phyloP scores from a whole-genome alignment of 2,797 vertebrate species.

The Spinus pinus region DNA sequence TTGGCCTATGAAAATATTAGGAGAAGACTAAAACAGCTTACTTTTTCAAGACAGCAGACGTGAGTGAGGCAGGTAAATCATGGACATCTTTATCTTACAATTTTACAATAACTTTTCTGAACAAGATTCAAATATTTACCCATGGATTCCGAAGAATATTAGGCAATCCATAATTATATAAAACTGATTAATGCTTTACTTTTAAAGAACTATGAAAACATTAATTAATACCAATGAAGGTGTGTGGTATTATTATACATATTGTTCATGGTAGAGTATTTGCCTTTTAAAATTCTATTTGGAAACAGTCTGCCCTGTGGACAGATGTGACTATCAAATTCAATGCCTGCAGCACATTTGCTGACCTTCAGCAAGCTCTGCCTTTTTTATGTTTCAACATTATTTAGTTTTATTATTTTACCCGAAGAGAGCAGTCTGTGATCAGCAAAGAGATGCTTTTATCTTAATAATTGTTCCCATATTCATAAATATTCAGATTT shows the following conservation, averaged over 20 bases:
- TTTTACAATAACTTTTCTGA: not conserved
- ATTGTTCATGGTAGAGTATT: not conserved
- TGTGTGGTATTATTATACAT: not conserved
- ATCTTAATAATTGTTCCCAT: constrained; percentile 33
- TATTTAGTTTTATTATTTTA: constrained; percentile 58
- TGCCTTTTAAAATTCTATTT: not conserved
- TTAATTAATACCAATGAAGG: not conserved
- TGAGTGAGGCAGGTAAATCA: not conserved
- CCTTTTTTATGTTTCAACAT: constrained; percentile 11
- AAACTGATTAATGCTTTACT: not conserved
- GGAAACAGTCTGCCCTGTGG: not conserved
- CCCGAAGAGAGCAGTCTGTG: not conserved
- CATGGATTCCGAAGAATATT: not conserved
- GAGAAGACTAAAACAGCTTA: not conserved
- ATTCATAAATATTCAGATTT: constrained; percentile 51
- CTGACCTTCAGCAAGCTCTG: constrained; percentile 43
- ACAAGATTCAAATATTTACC: not conserved
- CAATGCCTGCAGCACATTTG: not conserved
- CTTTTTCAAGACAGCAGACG: not conserved
- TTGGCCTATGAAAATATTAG: not conserved
- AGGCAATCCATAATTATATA: not conserved
- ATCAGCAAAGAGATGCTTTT: constrained; percentile 38
- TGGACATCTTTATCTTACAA: not conserved
- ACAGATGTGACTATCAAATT: constrained; percentile 35
- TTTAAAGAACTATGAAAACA: not conserved